A percentile compares a stretch with the other conserved stretches of the same genome.
phyloP scores from a whole-genome alignment of 2,888 invertebrate genomes.

The Isotomurus palustris region DNA sequence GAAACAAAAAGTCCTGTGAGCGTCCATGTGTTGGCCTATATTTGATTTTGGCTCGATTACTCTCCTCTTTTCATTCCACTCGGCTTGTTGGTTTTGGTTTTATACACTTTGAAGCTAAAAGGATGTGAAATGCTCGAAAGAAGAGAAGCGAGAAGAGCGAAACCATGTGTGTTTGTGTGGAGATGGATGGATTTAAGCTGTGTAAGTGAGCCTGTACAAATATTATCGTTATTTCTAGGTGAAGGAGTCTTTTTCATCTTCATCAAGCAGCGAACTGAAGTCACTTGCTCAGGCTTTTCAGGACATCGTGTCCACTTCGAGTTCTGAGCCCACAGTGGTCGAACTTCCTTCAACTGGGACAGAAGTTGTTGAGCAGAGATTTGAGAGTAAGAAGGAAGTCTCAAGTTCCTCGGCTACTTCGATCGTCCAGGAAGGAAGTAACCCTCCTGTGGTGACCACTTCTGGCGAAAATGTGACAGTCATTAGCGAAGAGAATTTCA shows the following conservation, averaged over 20 bases:
- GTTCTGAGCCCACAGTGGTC: not conserved
- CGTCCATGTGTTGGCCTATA: too few species aligned
- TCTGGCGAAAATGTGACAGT: not conserved
- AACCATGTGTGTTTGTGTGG: too few species aligned
- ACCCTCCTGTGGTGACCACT: not conserved
- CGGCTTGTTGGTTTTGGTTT: too few species aligned
- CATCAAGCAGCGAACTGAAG: slow-evolving; percentile 33
- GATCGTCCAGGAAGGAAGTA: not conserved
- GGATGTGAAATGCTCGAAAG: too few species aligned
- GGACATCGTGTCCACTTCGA: slow-evolving; percentile 40
- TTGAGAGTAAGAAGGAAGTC: not conserved
- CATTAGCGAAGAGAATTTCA: not conserved
- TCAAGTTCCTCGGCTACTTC: not conserved
- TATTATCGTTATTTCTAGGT: slow-evolving; percentile 25
- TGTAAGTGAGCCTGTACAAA: not conserved
- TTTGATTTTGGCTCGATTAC: too few species aligned
- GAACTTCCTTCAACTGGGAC: not conserved
- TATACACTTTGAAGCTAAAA: too few species aligned
- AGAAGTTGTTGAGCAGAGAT: not conserved
- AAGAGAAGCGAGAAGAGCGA: not conserved
- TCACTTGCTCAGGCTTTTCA: slow-evolving; percentile 43
- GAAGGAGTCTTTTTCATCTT: slow-evolving; percentile 31
- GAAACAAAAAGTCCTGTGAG: too few species aligned
- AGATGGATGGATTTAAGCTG: not conserved
- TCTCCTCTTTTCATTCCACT: too few species aligned